These are phyloP conservation scores for Polyommatus icarus DNA, from an alignment of 2,888 invertebrate species.

Conservation along the genomic window DNA sequence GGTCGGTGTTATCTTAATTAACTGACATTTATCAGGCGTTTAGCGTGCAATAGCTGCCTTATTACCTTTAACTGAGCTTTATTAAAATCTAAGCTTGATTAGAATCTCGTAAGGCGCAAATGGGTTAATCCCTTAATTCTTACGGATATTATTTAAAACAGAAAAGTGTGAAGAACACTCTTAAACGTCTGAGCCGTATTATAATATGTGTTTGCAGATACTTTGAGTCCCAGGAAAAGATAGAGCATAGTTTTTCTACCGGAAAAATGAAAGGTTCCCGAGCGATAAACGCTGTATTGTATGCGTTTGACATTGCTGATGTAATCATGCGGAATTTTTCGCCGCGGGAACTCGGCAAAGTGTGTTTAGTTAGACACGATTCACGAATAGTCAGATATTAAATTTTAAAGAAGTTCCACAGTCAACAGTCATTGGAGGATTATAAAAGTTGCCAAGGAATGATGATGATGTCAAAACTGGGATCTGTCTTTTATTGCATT, in stretches of 20 bases:
- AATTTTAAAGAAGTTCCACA: no score
- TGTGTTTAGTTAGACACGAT: no score
- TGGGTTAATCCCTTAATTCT: not conserved
- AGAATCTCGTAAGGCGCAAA: not conserved
- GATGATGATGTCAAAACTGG: not conserved
- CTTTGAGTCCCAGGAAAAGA: no score
- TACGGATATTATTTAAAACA: not conserved
- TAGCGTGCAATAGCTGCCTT: not conserved
- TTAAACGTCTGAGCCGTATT: not conserved
- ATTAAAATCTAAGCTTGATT: constrained; percentile 23
- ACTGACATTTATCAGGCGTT: constrained; percentile 15
- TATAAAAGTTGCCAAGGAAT: not conserved
- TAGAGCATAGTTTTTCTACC: not conserved
- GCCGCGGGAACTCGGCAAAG: no score
- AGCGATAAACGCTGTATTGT: no score
- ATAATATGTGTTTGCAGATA: no score
- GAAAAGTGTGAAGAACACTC: not conserved
- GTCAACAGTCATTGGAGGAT: not conserved
- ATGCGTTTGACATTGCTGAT: no score
- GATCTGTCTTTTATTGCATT: not conserved
- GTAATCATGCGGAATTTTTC: no score
- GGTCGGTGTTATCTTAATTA: constrained; percentile 22
- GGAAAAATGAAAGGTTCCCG: no score
- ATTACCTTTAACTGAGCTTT: not conserved
- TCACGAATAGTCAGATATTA: no score